These are phyloP conservation scores for Pteromalus puparum DNA, from an alignment of 1,140 invertebrate species.

Conservation along the genomic window DNA sequence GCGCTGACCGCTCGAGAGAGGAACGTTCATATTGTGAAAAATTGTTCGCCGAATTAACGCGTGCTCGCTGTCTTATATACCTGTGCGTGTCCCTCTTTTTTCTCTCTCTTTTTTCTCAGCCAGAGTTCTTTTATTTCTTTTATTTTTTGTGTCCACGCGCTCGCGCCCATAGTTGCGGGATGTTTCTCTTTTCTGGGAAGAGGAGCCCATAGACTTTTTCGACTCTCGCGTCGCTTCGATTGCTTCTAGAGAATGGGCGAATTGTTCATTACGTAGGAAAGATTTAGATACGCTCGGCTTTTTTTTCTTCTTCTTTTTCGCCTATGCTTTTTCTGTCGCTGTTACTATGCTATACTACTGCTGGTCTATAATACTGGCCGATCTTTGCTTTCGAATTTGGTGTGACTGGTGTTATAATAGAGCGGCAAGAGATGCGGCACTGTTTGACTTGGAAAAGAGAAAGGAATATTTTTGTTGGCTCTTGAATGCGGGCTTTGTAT, in stretches of 20 bases:
- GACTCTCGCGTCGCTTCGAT: slow-evolving; percentile 32
- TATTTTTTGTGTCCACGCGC: not conserved
- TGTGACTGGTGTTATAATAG: not conserved
- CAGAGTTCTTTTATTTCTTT: slow-evolving; percentile 22
- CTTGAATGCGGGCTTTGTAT: not conserved
- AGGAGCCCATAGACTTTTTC: slow-evolving; percentile 8
- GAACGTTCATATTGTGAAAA: slow-evolving; percentile 38
- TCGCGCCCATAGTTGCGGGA: not conserved
- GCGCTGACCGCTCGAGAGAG: not conserved
- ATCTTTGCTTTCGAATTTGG: not conserved
- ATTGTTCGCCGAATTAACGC: slow-evolving; percentile 50
- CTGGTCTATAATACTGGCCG: not conserved
- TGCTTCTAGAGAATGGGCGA: slow-evolving; percentile 19
- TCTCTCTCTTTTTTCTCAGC: slow-evolving; percentile 1
- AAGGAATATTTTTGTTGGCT: slow-evolving; percentile 14
- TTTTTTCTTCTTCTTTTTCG: not conserved
- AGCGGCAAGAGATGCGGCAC: not conserved
- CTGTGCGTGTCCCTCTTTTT: not conserved
- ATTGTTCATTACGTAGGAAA: slow-evolving; percentile 46
- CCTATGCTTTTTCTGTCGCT: not conserved
- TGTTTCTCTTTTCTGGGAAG: slow-evolving; percentile 41
- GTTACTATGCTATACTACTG: not conserved
- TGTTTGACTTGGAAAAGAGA: slow-evolving; percentile 36
- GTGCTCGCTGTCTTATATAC: not conserved
- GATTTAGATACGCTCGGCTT: slow-evolving; percentile 43